Evolutionary conservation across 2,113 vertebrate species (phyloP), one percentile per base, ranked within the genome.

Genomic region (Solea solea): DNA sequence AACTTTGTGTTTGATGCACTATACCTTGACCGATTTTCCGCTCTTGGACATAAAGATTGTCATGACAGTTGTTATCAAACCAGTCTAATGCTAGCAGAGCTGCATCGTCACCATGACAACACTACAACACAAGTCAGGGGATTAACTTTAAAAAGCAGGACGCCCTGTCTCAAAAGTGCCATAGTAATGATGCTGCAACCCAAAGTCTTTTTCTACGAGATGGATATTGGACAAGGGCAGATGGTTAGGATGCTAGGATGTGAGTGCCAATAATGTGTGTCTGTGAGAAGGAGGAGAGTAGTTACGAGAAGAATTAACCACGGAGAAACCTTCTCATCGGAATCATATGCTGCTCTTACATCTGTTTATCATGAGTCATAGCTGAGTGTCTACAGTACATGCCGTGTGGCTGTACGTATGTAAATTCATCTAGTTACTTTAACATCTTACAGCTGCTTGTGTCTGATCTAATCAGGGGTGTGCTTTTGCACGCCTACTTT

Each of bases 401-500:
- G 49, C 54, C 9, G 5, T n/a, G 4, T 50, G 16, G 42, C 16
- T 50, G 28, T 68, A 25, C 64, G 28, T 59, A 25, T 67, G 28
- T 59, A 15, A 14, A 45, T 76, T 42, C 10, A 58, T 65, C 41
- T 64, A n/a, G 57, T 57, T 76, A 62, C 15, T 77, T 13, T 53
- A 52, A 60, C 54, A 55, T 71, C 54, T 46, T 51, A 42, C 14
- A 52, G 57, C 16, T 55, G 51, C 53, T 64, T 70, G 61, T 62
- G 45, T 64, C 54, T 77, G 69, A 62, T 69, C 55, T 86, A 76
- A 90, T 89, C 76, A 84, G 61, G 16, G 13, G 42, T 74, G 48
- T 70, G 50, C 74, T 76, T 82, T 85, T 85, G 72, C 68, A 77
- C 80, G 81, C 73, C 71, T 80, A 79, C 78, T 79, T 77, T 74